Evolutionary conservation across 2,113 vertebrate species (phyloP), one percentile per base, ranked within the genome.

Genomic region (Anoplopoma fimbria): DNA sequence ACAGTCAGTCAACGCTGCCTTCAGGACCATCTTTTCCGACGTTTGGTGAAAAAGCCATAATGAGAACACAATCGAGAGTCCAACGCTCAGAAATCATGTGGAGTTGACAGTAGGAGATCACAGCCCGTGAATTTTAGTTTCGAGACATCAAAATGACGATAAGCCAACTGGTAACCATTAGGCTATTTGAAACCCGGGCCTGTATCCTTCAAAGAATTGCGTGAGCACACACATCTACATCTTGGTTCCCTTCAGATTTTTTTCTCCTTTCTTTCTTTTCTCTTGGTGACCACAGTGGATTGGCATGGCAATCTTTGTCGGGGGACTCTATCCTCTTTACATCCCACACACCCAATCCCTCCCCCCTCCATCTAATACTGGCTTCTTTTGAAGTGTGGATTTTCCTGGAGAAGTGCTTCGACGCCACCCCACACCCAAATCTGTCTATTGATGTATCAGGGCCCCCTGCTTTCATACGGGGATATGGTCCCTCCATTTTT

Each of bases 371-470:
- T 91, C 83, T 92, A 90, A 91, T 83, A 78, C 82, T 47, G 49
- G 23, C 49, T 87, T 61, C 92, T 90, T 94, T 94, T 94, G 93
- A 94, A 92, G 93, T 92, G 91, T 83, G 87, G 92, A 91, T 93
- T 94, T 94, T 93, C 87, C 87, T 84, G 83, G 74, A 92, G 91
- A 92, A 90, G 87, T 93, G 88, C 84, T 90, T 87, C 71, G 27
- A 71, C n/a, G 1, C 61, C 77, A 2, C 75, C 87, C 88, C 79
- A 27, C 87, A 87, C 81, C 90, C 76, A 91, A 94, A 93, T 91
- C 93, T 93, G 82, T 79, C 91, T 62, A 91, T 94, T 93, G 91
- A 93, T 91, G 92, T 94, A 88, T 91, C 75, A 71, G 85, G 85
- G 53, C 79, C 82, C 80, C 75, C 75, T 23, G 90, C 89, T 92